Evolutionary conservation across 2,113 vertebrate species (phyloP), one percentile per base, ranked within the genome.

Genomic region (Stomatorhinus ivindoensis): DNA sequence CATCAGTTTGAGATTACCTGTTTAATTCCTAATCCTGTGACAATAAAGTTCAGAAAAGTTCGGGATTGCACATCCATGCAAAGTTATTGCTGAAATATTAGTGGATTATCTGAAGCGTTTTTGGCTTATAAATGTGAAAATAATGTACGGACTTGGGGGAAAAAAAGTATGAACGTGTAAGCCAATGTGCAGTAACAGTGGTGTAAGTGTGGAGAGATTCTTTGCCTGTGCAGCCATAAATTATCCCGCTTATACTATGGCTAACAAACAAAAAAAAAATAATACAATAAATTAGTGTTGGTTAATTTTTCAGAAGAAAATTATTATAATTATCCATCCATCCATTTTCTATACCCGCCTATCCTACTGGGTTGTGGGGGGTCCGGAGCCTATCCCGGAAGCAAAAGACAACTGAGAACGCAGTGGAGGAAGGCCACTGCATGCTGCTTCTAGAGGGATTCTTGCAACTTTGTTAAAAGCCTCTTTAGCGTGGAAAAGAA

Each of bases 331-430:
- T 61, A 61, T n/a, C n/a, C n/a, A n/a, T n/a, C n/a, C n/a, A n/a
- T n/a, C n/a, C n/a, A n/a, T n/a, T n/a, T n/a, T n/a, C n/a, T n/a
- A n/a, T n/a, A n/a, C n/a, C n/a, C n/a, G n/a, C n/a, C n/a, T n/a
- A n/a, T n/a, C n/a, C n/a, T n/a, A n/a, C n/a, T n/a, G n/a, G n/a
- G n/a, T n/a, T n/a, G n/a, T n/a, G n/a, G n/a, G n/a, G n/a, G n/a
- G n/a, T n/a, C n/a, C n/a, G n/a, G n/a, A n/a, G n/a, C n/a, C n/a
- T n/a, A n/a, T n/a, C n/a, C n/a, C n/a, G n/a, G n/a, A n/a, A n/a
- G n/a, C n/a, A n/a, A n/a, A n/a, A 90, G 42, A 85, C 31, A 44
- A 82, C 39, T 90, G 73, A 87, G 50, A 90, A 87, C 88, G 53
- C 61, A 69, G 61, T 31, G n/a, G n/a, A 69, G 61, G 61, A 69